Conservation (phyloP, 2,797 vertebrate genomes). For the Sebastes oblongus region DNA sequence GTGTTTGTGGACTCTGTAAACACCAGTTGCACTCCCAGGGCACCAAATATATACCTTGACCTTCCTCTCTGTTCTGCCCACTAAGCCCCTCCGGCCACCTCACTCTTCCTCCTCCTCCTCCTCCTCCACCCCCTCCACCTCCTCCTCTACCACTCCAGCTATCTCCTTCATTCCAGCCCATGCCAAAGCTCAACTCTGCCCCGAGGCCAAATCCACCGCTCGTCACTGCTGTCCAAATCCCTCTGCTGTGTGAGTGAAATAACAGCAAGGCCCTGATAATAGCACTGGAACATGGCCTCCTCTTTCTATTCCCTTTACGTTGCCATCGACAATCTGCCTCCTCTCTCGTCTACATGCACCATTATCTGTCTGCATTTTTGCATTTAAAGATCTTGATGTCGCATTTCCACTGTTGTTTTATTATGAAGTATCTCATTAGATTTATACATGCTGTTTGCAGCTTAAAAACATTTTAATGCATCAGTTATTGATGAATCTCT, state of each 20-base stretch:
- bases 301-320: slow-evolving; percentile 1
- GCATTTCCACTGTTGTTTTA: not conserved
- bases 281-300: slow-evolving; percentile 7
- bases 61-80: slow-evolving; percentile 42
- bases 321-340: slow-evolving; percentile 3
- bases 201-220: slow-evolving; percentile 66
- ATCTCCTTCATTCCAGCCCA: slow-evolving; percentile 35
- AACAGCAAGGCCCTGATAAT: slow-evolving; percentile 57
- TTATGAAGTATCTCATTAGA: not conserved
- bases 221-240: slow-evolving; percentile 64
- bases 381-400: not conserved
- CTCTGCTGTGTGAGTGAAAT: slow-evolving; percentile 60
- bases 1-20: slow-evolving; percentile 32
- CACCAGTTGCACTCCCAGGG: not conserved
- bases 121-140: slow-evolving; percentile 2
- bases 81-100: slow-evolving; percentile 31
- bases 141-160: not conserved
- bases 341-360: not conserved
- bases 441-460: not conserved
- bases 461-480: not conserved
- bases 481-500: not conserved
- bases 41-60: slow-evolving; percentile 45
- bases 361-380: not conserved
- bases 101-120: slow-evolving; percentile 20
- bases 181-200: slow-evolving; percentile 58